Base-by-base conservation (phyloP, 92 coral and sea anemone genomes). In the Phenganax subtilis region DNA sequence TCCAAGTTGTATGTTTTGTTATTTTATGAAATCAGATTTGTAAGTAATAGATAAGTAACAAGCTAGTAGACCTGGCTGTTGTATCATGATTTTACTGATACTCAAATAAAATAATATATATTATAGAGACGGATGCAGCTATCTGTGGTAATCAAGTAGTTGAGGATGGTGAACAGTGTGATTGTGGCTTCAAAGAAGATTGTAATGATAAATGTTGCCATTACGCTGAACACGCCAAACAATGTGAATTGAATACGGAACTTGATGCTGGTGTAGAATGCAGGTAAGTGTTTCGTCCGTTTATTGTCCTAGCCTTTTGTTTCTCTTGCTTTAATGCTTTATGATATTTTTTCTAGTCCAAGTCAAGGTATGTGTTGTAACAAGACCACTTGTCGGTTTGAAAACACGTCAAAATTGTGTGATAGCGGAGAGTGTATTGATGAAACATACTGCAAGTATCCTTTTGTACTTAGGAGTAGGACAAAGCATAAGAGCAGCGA, bases 61-160 rank as follows among this genome's bases (percentile, higher is more conserved):
- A 37, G 47, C 47, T 37, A 2, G 47, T 37, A 5, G 47, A 37
- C 47, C 47, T 37, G 47, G 47, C 47, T 65, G 71, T 11, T 44
- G 0, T 7, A 7, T 58, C 5, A 8, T 51, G 62, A 12, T 65
- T 47, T 82, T 17, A 3, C 61, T 30, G n/a, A 37, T 75, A 12
- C 55, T 12, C 27, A 8, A 10, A 54, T 1, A 5, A 15, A 7
- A 59, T 55, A 51, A 47, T 65, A 31, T 63, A 0, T 57, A 29
- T 53, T 81, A 54, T 53, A 94, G 98, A 44, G 2, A 67, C 98
- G 29, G 65, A 83, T 20, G 90, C 88, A 54, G 91, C 98, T 11
- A 90, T 92, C 56, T 94, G 98, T 80, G 98, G 98, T 64, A 94
- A 94, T 71, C 83, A 75, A 68, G 90, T 94, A 69, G 96, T 92